These are phyloP conservation scores for Echinops telfairi DNA, from an alignment of 2,113 vertebrate genomes.

Conservation along the genomic window DNA sequence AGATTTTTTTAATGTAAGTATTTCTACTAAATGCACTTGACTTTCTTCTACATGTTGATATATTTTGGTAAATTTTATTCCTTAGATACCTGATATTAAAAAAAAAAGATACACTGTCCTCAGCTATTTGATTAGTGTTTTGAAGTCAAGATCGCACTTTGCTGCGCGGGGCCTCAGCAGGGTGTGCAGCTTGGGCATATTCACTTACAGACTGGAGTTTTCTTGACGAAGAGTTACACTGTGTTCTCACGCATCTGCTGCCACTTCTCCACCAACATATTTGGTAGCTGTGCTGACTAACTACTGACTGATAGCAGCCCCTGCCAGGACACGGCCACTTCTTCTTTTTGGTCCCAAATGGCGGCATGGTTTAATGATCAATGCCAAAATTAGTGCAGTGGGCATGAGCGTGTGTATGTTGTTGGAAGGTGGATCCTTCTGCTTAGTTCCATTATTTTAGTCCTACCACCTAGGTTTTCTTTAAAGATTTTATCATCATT, in stretches of 20 bases:
- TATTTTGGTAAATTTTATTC: slow-evolving; percentile 72
- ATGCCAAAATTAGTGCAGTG: background rate
- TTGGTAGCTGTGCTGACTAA: background rate
- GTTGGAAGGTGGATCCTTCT: slow-evolving; percentile 59
- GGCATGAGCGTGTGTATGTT: slow-evolving; percentile 25
- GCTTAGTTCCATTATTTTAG: slow-evolving; percentile 11
- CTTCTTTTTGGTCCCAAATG: slow-evolving; percentile 24
- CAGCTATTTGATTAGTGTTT: slow-evolving; percentile 70
- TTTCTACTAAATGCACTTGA: slow-evolving; percentile 66
- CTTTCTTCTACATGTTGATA: slow-evolving; percentile 75
- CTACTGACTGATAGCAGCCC: background rate
- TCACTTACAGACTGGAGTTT: slow-evolving; percentile 26
- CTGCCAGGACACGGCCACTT: slow-evolving; percentile 19
- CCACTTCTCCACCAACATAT: background rate
- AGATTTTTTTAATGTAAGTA: slow-evolving; percentile 69
- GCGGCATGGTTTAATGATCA: slow-evolving; percentile 29
- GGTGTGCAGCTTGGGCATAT: slow-evolving; percentile 55
- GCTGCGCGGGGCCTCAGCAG: slow-evolving; percentile 54
- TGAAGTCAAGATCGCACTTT: slow-evolving; percentile 66
- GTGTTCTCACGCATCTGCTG: slow-evolving; percentile 39
- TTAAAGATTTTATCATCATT: background rate
- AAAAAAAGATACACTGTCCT: slow-evolving; percentile 63
- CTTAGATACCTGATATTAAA: slow-evolving; percentile 69
- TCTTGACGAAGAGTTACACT: slow-evolving; percentile 62
- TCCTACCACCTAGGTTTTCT: slow-evolving; percentile 17